Percentiles rank a stretch among this genome's conserved stretches.
phyloP scores from a whole-genome alignment of 2,113 vertebrate species.

The Pholis gunnellus region DNA sequence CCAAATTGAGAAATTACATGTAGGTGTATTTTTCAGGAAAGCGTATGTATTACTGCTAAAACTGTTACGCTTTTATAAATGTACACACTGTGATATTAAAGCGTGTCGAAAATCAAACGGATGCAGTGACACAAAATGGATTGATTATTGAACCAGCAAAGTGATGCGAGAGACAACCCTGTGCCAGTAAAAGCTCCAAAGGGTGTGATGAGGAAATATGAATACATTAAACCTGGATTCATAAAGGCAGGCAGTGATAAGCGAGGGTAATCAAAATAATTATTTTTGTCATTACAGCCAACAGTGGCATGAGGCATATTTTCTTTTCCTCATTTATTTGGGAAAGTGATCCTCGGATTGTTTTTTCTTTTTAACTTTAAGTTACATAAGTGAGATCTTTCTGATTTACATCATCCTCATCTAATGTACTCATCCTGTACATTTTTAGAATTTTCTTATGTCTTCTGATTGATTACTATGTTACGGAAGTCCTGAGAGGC shows the following conservation, averaged over 20 bases:
- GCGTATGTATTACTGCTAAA: too few species aligned
- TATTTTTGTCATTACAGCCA: neutral
- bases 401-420: too few species aligned
- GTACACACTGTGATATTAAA: neutral
- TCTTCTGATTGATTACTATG: neutral
- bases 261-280: neutral
- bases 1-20: constrained; percentile 6
- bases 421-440: neutral
- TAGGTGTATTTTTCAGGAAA: neutral
- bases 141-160: too few species aligned
- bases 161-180: too few species aligned
- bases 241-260: neutral
- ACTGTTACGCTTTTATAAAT: neutral
- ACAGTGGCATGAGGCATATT: neutral
- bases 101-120: neutral
- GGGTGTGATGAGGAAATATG: too few species aligned
- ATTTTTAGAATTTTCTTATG: too few species aligned
- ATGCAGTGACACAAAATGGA: too few species aligned
- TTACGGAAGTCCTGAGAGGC: neutral
- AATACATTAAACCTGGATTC: too few species aligned
- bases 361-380: too few species aligned
- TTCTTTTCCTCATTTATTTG: neutral
- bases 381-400: too few species aligned
- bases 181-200: too few species aligned
- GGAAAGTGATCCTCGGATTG: neutral